phyloP scores from a whole-genome alignment of 2,888 invertebrate species.

The Amaurobius ferox region DNA sequence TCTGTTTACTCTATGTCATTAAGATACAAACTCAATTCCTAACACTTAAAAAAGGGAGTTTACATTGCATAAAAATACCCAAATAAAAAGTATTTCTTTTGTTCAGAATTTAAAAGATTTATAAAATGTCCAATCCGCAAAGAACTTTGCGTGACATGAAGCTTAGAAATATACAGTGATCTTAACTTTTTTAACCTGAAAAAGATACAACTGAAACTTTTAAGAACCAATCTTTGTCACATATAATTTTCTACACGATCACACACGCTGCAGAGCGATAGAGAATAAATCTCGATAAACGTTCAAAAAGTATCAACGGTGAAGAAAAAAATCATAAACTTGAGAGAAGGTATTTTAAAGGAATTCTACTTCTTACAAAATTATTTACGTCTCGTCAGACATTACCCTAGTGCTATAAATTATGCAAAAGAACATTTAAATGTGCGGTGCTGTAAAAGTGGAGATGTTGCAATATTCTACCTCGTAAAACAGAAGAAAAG shows the following conservation, averaged over 20 bases:
- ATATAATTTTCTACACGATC: constrained; percentile 45
- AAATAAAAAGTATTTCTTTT: too few relatives aligned
- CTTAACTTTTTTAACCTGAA: too few relatives aligned
- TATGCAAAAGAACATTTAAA: constrained; percentile 41
- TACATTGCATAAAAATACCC: too few relatives aligned
- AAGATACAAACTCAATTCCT: too few relatives aligned
- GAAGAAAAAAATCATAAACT: neutral
- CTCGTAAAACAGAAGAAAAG: too few relatives aligned
- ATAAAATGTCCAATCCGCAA: too few relatives aligned
- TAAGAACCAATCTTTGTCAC: constrained; percentile 21
- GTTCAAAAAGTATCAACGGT: constrained; percentile 27
- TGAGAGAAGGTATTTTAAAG: too few relatives aligned
- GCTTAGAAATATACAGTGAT: too few relatives aligned
- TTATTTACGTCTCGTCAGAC: constrained; percentile 34
- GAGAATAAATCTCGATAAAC: constrained; percentile 26
- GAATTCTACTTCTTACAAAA: constrained; percentile 32
- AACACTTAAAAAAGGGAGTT: too few relatives aligned
- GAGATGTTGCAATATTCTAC: constrained; percentile 5
- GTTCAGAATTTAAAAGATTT: too few relatives aligned
- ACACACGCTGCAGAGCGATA: constrained; percentile 30
- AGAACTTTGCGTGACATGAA: too few relatives aligned
- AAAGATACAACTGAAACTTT: neutral
- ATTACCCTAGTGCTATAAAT: constrained; percentile 25
- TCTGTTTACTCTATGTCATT: too few relatives aligned
- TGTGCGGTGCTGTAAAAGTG: constrained; percentile 30